Conservation (phyloP, 2,113 vertebrate genomes). For the Nansenia antarctica region DNA sequence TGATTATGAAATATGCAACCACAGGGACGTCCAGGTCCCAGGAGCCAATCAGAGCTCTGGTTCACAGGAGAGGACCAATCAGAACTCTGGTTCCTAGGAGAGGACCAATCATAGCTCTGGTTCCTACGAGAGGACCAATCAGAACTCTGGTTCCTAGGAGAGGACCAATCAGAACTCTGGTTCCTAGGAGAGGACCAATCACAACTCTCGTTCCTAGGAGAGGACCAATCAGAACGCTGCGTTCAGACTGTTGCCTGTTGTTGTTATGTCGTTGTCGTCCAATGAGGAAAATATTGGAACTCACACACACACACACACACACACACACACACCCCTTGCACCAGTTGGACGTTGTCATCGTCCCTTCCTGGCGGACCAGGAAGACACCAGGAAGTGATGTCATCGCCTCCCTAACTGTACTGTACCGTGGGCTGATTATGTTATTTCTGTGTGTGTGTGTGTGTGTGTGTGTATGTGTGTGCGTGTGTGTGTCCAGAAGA, state of each 20-base stretch:
- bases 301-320: not conserved
- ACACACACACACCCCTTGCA: too few relatives aligned
- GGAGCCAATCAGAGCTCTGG: too few relatives aligned
- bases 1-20: conserved; percentile 59
- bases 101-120: too few relatives aligned
- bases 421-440: conserved; percentile 10
- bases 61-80: conserved; percentile 1
- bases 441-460: not conserved
- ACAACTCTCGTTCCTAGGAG: not conserved
- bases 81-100: not conserved
- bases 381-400: not conserved
- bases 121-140: conserved; percentile 1
- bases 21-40: conserved; percentile 14
- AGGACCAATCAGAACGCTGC: conserved; percentile 9
- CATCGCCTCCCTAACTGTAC: conserved; percentile 42
- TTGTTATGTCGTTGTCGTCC: conserved; percentile 9
- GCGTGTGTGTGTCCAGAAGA: not conserved
- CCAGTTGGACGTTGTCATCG: conserved; percentile 2
- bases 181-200: conserved; percentile 1
- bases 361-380: conserved; percentile 3
- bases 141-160: not conserved
- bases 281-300: not conserved
- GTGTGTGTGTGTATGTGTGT: not conserved
- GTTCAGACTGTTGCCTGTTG: conserved; percentile 21
- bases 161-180: too few relatives aligned